Percentiles rank a stretch among this genome's conserved stretches.
phyloP scores from a whole-genome alignment of 2,888 invertebrate genomes.

The Diaphora mendica region DNA sequence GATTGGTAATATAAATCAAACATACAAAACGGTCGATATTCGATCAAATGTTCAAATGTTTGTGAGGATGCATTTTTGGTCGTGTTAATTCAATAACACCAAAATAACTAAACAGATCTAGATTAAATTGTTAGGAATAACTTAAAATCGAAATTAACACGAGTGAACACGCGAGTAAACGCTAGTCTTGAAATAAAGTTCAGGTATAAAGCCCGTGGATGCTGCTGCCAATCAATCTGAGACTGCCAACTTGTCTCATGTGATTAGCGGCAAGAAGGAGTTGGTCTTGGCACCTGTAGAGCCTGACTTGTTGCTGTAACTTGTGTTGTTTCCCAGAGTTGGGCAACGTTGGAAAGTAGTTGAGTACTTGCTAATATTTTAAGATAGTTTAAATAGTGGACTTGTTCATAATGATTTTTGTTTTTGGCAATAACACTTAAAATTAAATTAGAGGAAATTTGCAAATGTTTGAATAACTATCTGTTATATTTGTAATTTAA shows the following conservation, averaged over 20 bases:
- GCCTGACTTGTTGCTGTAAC: slow-evolving; percentile 53
- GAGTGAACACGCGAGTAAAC: neutral
- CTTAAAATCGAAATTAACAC: neutral
- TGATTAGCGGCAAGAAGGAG: slow-evolving; percentile 67
- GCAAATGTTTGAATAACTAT: too few species aligned
- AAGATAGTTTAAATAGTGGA: neutral
- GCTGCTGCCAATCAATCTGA: slow-evolving; percentile 66
- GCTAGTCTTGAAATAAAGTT: neutral
- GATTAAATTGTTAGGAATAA: too few species aligned
- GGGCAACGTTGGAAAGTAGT: neutral
- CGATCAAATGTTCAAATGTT: too few species aligned
- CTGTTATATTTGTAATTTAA: too few species aligned
- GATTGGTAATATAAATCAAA: too few species aligned
- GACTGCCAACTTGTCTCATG: slow-evolving; percentile 62
- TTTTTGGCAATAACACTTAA: too few species aligned
- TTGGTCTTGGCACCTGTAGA: slow-evolving; percentile 62
- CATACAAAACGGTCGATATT: too few species aligned
- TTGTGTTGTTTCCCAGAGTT: slow-evolving; percentile 9
- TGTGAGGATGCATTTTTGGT: too few species aligned
- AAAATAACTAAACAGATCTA: too few species aligned
- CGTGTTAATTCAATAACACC: too few species aligned
- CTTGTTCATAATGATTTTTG: too few species aligned
- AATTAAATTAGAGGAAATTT: too few species aligned
- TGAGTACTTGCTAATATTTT: neutral
- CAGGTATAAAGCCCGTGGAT: slow-evolving; percentile 1